Base-by-base conservation (phyloP, 2,113 vertebrate genomes). In the Erythrocercus mccallii region DNA sequence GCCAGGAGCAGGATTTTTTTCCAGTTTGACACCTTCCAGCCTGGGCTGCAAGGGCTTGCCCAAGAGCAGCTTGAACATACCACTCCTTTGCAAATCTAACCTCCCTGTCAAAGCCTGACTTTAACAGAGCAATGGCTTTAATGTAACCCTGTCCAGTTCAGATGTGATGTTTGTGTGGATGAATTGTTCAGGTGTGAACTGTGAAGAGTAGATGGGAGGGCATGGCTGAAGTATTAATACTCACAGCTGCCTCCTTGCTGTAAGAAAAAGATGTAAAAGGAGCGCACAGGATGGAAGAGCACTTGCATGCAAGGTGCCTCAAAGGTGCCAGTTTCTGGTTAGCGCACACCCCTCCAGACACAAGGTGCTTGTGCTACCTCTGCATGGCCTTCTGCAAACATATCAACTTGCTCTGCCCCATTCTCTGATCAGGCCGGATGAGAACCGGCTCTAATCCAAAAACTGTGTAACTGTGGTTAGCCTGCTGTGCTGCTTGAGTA, bases 391-490 rank as follows among this genome's bases (percentile, higher is more conserved):
- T 90, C 71, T 80, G 68, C 82, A 92, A 47, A 42, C 21, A 33
- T 19, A 51, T 4, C 74, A 71, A 6, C 68, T 50, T 77, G 68
- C 31, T 90, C 62, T 77, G 74, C 66, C 54, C 62, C 20, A 2
- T 38, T 31, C 58, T 80, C 78, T 92, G 54, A 38, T 90, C 86
- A 83, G 80, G 58, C 68, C 2, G 1, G 96, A 90, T 81, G 83
- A 95, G 58, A 90, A 88, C 56, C 38, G 2, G 33, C 80, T 94
- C 30, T 74, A 68, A 74, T 80, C 82, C 88, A 82, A 80, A 93
- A 88, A 38, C 76, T 69, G 24, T 37, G 17, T 76, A 56, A 38
- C 62, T 92, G 92, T 62, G 94, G 95, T 97, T 95, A 94, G 64
- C 30, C 50, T 70, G 76, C 69, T 92, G 51, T 3, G 1, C 76